Evolutionary conservation across 1,140 invertebrate genomes (phyloP).

Genomic region (Trigoniulus corallinus): DNA sequence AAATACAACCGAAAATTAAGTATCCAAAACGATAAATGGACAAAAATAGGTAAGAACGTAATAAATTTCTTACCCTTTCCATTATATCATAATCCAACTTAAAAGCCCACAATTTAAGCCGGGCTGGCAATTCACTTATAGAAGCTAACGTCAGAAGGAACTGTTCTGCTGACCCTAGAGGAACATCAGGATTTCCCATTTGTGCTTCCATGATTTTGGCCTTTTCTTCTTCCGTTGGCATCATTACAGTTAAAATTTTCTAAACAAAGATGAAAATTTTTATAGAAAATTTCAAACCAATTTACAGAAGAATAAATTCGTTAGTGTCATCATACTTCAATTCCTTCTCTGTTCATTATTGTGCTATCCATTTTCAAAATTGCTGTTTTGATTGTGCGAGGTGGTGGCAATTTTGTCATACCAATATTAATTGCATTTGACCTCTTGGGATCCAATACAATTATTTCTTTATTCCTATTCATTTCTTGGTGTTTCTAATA

Average conservation of each 20-base stretch:
- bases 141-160: conserved; percentile 90
- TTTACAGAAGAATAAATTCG: conserved; percentile 2
- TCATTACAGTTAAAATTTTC: conserved; percentile 86
- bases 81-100: conserved; percentile 94
- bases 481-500: conserved; percentile 74
- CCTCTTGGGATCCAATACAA: conserved; percentile 90
- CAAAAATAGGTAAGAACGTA: too few relatives aligned
- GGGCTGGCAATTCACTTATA: conserved; percentile 83
- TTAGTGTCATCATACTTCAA: conserved; percentile 45
- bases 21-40: neutral
- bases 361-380: conserved; percentile 99
- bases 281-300: too few relatives aligned
- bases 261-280: too few relatives aligned
- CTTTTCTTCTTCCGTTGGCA: conserved; percentile 93
- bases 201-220: conserved; percentile 91
- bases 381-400: conserved; percentile 85
- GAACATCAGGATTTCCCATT: conserved; percentile 80
- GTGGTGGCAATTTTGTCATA: conserved; percentile 96
- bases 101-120: conserved; percentile 95
- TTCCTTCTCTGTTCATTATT: conserved; percentile 94
- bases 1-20: neutral
- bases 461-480: conserved; percentile 87
- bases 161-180: conserved; percentile 92
- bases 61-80: conserved; percentile 49
- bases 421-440: conserved; percentile 99